A percentile compares a stretch with the other conserved stretches of the same genome.
Conservation (phyloP, 2,113 vertebrate species). For the Parus major region DNA sequence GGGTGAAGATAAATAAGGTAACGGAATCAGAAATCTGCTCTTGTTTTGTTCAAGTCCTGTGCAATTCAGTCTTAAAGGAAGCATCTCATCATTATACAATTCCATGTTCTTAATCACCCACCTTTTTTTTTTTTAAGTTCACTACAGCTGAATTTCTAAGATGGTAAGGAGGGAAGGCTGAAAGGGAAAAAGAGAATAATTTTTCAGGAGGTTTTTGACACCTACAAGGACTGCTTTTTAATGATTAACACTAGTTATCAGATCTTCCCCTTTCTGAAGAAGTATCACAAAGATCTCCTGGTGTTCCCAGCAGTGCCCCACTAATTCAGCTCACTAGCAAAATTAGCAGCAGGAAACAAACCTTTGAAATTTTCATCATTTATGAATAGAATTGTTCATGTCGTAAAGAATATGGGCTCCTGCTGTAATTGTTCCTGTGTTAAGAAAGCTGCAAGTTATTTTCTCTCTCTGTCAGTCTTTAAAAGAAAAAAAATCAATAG, state of each 20-base stretch:
- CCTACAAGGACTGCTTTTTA: conserved; percentile 47
- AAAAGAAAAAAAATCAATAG: conserved; percentile 55
- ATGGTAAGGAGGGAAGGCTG: not conserved
- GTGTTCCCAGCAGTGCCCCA: conserved; percentile 66
- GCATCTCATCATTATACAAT: not conserved
- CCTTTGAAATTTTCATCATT: conserved; percentile 75
- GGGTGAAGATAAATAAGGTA: not conserved
- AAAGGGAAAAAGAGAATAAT: not conserved
- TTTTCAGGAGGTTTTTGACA: not conserved
- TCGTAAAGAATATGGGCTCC: conserved; percentile 57
- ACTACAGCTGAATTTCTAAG: not conserved
- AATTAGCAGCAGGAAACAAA: conserved; percentile 78
- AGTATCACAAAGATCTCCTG: conserved; percentile 68
- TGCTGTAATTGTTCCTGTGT: conserved; percentile 64
- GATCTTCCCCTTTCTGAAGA: conserved; percentile 61
- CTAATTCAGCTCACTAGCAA: conserved; percentile 74
- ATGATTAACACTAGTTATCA: conserved; percentile 73
- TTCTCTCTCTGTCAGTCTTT: conserved; percentile 52
- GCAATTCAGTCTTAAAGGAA: not conserved
- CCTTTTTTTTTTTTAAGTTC: not conserved
- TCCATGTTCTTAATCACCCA: not conserved
- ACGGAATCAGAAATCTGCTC: not conserved
- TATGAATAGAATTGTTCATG: conserved; percentile 75
- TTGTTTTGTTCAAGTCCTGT: not conserved
- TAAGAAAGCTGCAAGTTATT: conserved; percentile 56